These are phyloP conservation scores for Baryphthengus martii DNA, from an alignment of 2,113 vertebrate species.

Conservation along the genomic window DNA sequence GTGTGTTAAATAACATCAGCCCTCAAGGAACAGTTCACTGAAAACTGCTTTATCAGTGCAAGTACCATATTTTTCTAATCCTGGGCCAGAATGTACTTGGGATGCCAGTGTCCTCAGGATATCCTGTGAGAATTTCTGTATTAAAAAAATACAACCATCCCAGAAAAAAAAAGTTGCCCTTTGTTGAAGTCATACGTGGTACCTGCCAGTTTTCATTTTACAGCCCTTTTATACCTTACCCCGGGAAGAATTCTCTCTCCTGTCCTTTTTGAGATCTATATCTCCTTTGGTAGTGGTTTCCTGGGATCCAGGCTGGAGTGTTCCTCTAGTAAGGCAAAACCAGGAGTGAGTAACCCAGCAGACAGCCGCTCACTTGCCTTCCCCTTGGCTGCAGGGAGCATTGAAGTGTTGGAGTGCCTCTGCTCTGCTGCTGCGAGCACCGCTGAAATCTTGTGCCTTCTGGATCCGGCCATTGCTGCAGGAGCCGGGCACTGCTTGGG, in stretches of 20 bases:
- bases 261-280: background rate
- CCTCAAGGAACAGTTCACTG: background rate
- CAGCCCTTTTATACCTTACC: background rate
- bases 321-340: background rate
- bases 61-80: background rate
- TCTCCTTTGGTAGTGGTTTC: background rate
- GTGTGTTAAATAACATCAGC: background rate
- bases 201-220: background rate
- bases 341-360: background rate
- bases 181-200: background rate
- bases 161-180: background rate
- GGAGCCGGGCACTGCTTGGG: background rate
- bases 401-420: background rate
- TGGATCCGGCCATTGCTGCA: background rate
- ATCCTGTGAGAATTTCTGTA: background rate
- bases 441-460: rapidly evolving
- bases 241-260: background rate
- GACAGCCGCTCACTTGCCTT: background rate
- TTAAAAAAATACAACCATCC: too few species aligned
- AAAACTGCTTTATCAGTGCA: background rate
- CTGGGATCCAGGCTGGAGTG: background rate
- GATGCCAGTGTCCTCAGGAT: background rate
- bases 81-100: background rate
- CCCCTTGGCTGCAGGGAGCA: background rate
- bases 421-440: background rate